Evolutionary conservation across 2,888 invertebrate species (phyloP).

Genomic region (Lamproptera curius): DNA sequence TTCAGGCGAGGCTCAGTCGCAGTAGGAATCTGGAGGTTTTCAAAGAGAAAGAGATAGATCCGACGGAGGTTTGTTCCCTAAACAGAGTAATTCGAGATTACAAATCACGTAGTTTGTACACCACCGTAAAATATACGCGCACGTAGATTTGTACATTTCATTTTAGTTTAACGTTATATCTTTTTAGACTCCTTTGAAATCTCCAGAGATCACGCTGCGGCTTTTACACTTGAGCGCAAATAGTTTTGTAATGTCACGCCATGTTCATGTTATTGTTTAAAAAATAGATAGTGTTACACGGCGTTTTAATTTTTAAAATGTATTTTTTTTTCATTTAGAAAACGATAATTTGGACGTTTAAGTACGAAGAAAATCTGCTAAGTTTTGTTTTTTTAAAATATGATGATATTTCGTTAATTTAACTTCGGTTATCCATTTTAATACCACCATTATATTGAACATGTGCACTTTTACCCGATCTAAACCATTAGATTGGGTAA

Average conservation of each 20-base stretch:
- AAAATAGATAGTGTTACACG: too few species aligned
- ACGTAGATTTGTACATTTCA: slow-evolving; percentile 4
- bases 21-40: slow-evolving; percentile 62
- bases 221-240: slow-evolving; percentile 9
- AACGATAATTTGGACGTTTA: too few species aligned
- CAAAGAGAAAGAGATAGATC: slow-evolving; percentile 65
- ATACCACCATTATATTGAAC: too few species aligned
- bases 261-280: too few species aligned
- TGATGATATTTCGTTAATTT: too few species aligned
- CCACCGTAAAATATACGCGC: neutral
- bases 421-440: too few species aligned
- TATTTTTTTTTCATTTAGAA: too few species aligned
- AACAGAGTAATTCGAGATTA: slow-evolving; percentile 23
- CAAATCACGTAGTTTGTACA: slow-evolving; percentile 16
- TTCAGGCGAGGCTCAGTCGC: slow-evolving; percentile 62
- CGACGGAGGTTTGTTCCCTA: slow-evolving; percentile 53
- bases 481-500: too few species aligned
- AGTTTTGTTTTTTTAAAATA: too few species aligned
- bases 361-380: too few species aligned
- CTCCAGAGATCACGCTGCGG: slow-evolving; percentile 39
- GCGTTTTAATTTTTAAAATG: too few species aligned
- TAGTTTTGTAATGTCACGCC: neutral
- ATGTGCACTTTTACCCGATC: too few species aligned
- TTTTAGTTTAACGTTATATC: slow-evolving; percentile 1
- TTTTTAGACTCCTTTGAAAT: slow-evolving; percentile 49